Base-by-base conservation (phyloP, 2,888 invertebrate species). In the Gryllus longicercus region DNA sequence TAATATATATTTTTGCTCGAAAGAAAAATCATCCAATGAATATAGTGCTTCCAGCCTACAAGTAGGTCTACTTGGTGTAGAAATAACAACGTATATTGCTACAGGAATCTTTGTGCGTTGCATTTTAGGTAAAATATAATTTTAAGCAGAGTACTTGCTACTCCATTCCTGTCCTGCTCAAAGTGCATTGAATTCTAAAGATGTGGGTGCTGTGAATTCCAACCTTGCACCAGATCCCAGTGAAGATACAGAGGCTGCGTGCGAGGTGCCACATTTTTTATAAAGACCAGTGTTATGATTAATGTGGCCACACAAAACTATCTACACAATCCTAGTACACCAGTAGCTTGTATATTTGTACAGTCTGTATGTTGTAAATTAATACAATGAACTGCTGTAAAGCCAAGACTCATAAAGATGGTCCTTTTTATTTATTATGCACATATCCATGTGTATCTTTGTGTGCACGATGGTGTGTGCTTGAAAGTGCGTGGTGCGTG, bases 121-220 rank as follows among this genome's bases (percentile, higher is more conserved):
- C 63, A 63, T 63, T 63, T 63, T 63, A 63, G 63, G 63, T 63
- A 14, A 63, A 63, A 63, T n/a, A 63, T 63, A n/a, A 63, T 63
- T 63, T 63, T 18, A 63, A n/a, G 16, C 63, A 63, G n/a, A 14
- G 63, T 63, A 63, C 38, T 38, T 63, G 63, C n/a, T 63, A 63
- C 63, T 63, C 63, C 63, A 63, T 63, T 63, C 63, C 63, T 63
- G n/a, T n/a, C 63, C 63, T 63, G 63, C 63, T 63, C 63, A 63
- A 63, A 63, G n/a, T n/a, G n/a, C 63, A 63, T 63, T 63, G 63
- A 63, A 63, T 63, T 63, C 63, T 63, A 63, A 63, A 63, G 16
- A 63, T 63, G 63, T 63, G n/a, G 63, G 63, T 63, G 63, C 63
- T 63, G n/a, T n/a, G 63, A 63, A 63, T 63, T 63, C 63, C 63